These are phyloP conservation scores for Drosophila tristis DNA, from an alignment of 1,140 invertebrate species.

Conservation along the genomic window DNA sequence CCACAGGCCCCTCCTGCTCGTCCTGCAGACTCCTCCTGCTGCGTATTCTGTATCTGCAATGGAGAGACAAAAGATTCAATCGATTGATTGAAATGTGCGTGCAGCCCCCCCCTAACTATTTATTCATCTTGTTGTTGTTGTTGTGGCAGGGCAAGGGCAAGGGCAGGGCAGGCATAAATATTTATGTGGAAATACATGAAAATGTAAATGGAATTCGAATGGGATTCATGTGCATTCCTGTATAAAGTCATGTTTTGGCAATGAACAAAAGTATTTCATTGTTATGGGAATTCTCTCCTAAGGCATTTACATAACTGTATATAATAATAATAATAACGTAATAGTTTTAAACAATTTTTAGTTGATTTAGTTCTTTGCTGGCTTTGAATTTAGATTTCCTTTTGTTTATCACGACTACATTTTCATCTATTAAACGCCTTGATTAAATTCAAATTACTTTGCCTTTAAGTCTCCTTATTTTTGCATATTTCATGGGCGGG, in stretches of 20 bases:
- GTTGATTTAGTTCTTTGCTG: no score
- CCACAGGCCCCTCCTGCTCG: not conserved
- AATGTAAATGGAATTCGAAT: slow-evolving; percentile 50
- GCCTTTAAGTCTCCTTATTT: not conserved
- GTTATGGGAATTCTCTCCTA: no score
- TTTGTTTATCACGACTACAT: no score
- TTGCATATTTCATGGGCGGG: not conserved
- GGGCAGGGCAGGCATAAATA: slow-evolving; percentile 54
- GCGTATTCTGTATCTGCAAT: slow-evolving; percentile 57
- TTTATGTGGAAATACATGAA: slow-evolving; percentile 62
- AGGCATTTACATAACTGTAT: no score
- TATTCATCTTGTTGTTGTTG: slow-evolving; percentile 50
- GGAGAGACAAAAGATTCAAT: slow-evolving; percentile 33
- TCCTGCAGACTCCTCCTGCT: slow-evolving; percentile 40
- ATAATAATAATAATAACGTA: no score
- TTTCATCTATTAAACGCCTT: no score
- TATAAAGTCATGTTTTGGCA: slow-evolving; percentile 9
- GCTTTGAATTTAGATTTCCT: no score
- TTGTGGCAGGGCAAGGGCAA: not conserved
- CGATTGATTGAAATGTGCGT: slow-evolving; percentile 28
- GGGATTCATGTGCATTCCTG: slow-evolving; percentile 13
- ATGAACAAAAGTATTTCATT: slow-evolving; percentile 15
- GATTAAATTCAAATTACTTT: slow-evolving; percentile 1
- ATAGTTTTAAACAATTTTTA: no score
- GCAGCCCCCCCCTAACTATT: slow-evolving; percentile 13